Percentiles rank a stretch among this genome's conserved stretches.
These are phyloP conservation scores for Engystomops pustulosus DNA, from an alignment of 2,113 vertebrate species.

Conservation along the genomic window DNA sequence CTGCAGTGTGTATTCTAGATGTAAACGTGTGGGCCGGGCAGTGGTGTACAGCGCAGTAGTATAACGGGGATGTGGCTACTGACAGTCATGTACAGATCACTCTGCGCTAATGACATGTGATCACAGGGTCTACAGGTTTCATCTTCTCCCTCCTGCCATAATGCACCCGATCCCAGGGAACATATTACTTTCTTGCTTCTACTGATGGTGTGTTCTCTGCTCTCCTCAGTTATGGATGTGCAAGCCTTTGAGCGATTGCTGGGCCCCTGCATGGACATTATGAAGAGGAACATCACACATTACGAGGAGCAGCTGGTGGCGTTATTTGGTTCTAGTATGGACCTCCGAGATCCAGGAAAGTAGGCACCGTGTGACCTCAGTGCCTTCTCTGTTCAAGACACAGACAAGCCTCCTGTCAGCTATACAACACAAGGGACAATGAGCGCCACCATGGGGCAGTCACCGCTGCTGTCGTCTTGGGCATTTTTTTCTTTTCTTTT, in stretches of 20 bases:
- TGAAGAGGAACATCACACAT: constrained; percentile 98
- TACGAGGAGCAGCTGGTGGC: constrained; percentile 98
- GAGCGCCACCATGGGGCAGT: constrained; percentile 69
- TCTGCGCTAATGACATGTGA: too few species aligned
- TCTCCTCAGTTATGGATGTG: constrained; percentile 90
- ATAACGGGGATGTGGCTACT: too few species aligned
- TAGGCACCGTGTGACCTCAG: constrained; percentile 73
- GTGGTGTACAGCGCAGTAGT: too few species aligned
- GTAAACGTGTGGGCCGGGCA: too few species aligned
- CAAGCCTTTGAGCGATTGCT: constrained; percentile 97
- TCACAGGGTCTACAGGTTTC: too few species aligned
- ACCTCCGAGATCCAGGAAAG: constrained; percentile 83
- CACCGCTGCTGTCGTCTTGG: constrained; percentile 75
- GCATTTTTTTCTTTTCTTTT: constrained; percentile 67
- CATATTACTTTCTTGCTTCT: too few species aligned
- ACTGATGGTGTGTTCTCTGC: too few species aligned
- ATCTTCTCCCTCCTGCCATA: too few species aligned
- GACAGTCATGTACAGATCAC: too few species aligned
- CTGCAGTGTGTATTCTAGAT: too few species aligned
- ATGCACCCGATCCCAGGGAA: too few species aligned
- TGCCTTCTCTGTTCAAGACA: constrained; percentile 77
- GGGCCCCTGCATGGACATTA: constrained; percentile 99
- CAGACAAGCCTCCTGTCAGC: constrained; percentile 75
- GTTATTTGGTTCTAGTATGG: constrained; percentile 97
- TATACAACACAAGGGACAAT: constrained; percentile 73